Evolutionary conservation across 1,140 invertebrate genomes (phyloP), one percentile per base, ranked within the genome.

Genomic region (Trichonephila clavipes): DNA sequence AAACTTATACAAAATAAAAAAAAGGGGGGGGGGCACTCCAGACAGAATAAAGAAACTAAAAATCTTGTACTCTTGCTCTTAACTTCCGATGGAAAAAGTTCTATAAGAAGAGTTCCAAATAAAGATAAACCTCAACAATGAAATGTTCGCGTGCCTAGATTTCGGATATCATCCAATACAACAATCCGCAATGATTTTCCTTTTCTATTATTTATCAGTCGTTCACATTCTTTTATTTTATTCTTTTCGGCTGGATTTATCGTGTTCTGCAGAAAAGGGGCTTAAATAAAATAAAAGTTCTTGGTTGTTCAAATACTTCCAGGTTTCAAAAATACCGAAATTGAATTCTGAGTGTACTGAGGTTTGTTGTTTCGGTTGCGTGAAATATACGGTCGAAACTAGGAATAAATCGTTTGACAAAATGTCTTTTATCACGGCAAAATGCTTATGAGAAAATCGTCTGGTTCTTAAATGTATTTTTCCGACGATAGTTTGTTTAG

Each of bases 191-290:
- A 64, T 88, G 86, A 88, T 88, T 88, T 88, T 88, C 59, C 72
- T 66, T 88, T 64, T 64, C 59, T 88, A 64, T 64, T 88, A 88
- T 88, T 88, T 88, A 88, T 88, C 86, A 88, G 86, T 88, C 86
- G 86, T 88, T 88, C 86, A 66, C 86, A 88, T 88, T 88, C 51
- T 61, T 64, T 64, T 64, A 24, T 58, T 83, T 83, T 59, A 59
- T 83, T 83, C 44, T 83, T 83, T 58, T n/a, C 51, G 8, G 8
- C 6, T 10, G 21, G 82, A 58, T 83, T 83, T 83, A 58, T 83
- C 28, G 51, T 83, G 40, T 77, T 21, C 44, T 59, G 51, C 51
- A n/a, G 21, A 40, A 44, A 51, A 83, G 28, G 24, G 19, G 44
- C 82, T 58, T 40, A 83, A 83, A 83, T 83, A 83, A 83, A 58